phyloP scores from a whole-genome alignment of 1,140 invertebrate genomes.

The Portunus trituberculatus region DNA sequence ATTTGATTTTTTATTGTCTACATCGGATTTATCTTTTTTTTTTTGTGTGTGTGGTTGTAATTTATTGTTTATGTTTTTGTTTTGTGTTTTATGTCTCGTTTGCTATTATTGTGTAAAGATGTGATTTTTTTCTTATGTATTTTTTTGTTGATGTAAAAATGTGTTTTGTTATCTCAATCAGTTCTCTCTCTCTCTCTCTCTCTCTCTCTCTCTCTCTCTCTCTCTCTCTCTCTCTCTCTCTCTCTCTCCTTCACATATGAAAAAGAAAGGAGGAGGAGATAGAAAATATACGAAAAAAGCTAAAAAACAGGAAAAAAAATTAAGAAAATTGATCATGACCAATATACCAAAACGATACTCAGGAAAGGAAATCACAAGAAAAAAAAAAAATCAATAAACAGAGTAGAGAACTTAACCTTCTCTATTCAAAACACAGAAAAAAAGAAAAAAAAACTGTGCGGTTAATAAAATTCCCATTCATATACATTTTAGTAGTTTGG shows the following conservation, averaged over 20 bases:
- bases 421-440: neutral
- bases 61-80: neutral
- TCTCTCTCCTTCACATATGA: neutral
- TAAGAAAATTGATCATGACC: too few relatives aligned
- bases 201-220: neutral
- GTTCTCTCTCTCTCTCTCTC: neutral
- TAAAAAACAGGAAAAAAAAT: neutral
- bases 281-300: neutral
- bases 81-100: neutral
- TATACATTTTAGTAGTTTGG: neutral
- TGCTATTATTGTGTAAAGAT: neutral
- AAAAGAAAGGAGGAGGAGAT: neutral
- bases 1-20: neutral
- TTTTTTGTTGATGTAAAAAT: neutral
- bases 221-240: neutral
- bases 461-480: neutral
- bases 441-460: neutral
- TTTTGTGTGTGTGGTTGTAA: neutral
- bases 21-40: neutral
- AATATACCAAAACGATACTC: too few relatives aligned
- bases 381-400: neutral
- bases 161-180: neutral
- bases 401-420: neutral
- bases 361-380: neutral
- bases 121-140: neutral